Conservation (phyloP, 2,888 invertebrate species). For the Celastrina argiolus region DNA sequence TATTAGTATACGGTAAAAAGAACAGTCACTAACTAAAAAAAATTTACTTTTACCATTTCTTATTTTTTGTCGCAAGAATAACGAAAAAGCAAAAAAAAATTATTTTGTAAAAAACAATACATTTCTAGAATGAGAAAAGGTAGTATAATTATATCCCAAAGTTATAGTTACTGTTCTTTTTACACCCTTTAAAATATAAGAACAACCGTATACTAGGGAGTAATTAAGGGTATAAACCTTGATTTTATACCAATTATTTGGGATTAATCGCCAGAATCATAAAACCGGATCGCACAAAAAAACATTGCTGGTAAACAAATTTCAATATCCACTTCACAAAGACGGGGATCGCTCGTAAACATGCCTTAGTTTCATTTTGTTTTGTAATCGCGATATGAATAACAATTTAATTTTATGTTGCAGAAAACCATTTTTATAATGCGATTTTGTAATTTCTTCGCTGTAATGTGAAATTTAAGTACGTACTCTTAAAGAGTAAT, state of each 20-base stretch:
- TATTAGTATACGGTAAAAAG: too few relatives aligned
- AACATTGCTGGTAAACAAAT: constrained; percentile 1
- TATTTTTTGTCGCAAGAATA: too few relatives aligned
- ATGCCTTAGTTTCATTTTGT: constrained; percentile 10
- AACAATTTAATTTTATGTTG: constrained; percentile 8
- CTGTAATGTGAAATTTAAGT: background rate
- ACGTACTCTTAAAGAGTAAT: background rate
- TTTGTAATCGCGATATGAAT: constrained; percentile 15
- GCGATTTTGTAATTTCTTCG: background rate
- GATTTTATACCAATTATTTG: background rate
- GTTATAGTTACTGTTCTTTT: too few relatives aligned
- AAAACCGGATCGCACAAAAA: background rate
- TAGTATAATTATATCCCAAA: too few relatives aligned
- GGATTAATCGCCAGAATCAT: background rate
- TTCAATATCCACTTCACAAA: constrained; percentile 10
- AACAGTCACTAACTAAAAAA: too few relatives aligned
- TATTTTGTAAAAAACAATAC: too few relatives aligned
- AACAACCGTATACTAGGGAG: too few relatives aligned
- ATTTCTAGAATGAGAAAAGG: too few relatives aligned
- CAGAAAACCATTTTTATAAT: background rate
- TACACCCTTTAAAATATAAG: too few relatives aligned
- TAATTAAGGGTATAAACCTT: background rate
- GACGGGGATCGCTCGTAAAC: background rate
- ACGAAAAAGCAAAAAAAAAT: too few relatives aligned
- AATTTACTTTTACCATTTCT: too few relatives aligned